These are phyloP conservation scores for Cephalopachus bancanus DNA, from an alignment of 2,797 vertebrate species.

Conservation along the genomic window DNA sequence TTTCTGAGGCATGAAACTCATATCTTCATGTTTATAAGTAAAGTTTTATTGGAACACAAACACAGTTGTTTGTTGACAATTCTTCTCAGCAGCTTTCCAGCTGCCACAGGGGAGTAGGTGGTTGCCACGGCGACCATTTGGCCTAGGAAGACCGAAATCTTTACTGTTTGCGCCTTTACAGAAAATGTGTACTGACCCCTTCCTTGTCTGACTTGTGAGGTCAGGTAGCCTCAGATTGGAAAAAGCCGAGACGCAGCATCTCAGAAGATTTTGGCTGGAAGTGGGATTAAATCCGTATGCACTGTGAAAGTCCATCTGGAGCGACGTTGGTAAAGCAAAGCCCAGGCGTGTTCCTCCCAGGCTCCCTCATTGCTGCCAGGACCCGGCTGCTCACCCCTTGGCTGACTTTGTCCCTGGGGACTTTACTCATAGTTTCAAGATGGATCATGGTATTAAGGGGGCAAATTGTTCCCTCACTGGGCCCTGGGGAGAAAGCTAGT, in stretches of 20 bases:
- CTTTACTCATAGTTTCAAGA: neutral
- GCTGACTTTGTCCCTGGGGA: neutral
- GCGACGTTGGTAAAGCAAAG: accelerated
- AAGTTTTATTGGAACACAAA: neutral
- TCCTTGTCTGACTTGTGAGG: accelerated
- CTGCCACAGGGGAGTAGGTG: neutral
- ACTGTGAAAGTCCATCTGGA: accelerated
- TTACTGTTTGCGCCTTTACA: neutral
- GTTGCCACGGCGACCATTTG: accelerated
- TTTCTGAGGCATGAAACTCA: neutral
- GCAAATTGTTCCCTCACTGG: no score
- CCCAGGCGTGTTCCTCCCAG: accelerated
- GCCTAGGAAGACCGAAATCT: neutral
- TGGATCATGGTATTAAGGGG: accelerated
- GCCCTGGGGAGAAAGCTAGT: neutral
- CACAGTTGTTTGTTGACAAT: accelerated
- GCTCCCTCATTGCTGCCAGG: accelerated
- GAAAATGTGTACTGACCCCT: neutral
- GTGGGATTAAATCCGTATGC: accelerated
- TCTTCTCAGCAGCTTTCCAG: neutral
- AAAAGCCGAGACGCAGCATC: accelerated
- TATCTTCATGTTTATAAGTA: neutral
- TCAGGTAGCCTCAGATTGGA: no score
- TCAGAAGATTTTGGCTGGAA: neutral
- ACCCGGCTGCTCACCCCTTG: accelerated